Evolutionary conservation across 2,113 vertebrate species (phyloP), one percentile per base, ranked within the genome.

Genomic region (Oplegnathus fasciatus): DNA sequence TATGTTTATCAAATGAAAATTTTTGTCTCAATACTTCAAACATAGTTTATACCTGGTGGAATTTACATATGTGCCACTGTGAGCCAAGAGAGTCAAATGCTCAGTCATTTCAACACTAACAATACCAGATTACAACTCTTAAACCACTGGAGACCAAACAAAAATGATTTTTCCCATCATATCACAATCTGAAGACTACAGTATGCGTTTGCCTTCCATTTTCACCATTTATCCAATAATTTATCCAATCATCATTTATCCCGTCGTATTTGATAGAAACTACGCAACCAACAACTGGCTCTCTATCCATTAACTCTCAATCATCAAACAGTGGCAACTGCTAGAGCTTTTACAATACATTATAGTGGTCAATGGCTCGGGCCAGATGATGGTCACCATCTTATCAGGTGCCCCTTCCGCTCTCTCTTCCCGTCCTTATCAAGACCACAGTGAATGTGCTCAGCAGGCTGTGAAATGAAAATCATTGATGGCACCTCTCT

Each of bases 401-500:
- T 32, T 62, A 82, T 84, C 75, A 76, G 54, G 65, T 75, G 66
- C 66, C 32, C 71, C 81, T 78, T 85, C 61, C 54, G 9, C 75
- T 54, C 77, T 50, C 84, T 69, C 72, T 57, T 66, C 54, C 69
- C 44, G 2, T 62, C 77, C 86, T 91, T 85, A 91, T 92, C 82
- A 81, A 83, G 86, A 87, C 83, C 86, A 83, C 75, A 32, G 70
- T 91, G 78, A 93, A 91, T 90, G 93, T 90, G 92, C 81, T 91
- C 84, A 88, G 82, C 78, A 88, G 91, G 82, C 94, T 91, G 90
- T 94, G 93, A 95, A 95, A 96, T 95, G 89, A 92, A 93, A 94
- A 86, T 80, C 92, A 90, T 89, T 87, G 88, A 93, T 83, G 80
- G 83, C 70, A 55, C 78, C 76, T 86, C 83, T 88, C 70, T 75